Evolutionary conservation across 2,113 vertebrate species (phyloP).

Genomic region (Tiliqua scincoides): DNA sequence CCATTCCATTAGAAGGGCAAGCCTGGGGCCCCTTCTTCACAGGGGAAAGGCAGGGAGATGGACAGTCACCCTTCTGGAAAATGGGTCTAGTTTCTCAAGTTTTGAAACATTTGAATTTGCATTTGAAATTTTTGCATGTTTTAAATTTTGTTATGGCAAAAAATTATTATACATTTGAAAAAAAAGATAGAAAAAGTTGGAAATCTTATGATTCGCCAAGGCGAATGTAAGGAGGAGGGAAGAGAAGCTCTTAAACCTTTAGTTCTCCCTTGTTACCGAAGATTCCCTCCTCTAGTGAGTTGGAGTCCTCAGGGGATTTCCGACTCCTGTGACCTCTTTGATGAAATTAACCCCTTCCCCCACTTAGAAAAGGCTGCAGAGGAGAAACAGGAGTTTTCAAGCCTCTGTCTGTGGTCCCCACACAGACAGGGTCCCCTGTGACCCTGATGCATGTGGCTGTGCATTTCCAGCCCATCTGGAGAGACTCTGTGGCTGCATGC

Average conservation of each 20-base stretch:
- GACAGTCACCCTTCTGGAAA: too few species aligned
- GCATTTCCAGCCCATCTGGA: constrained; percentile 57
- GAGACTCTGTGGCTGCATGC: constrained; percentile 41
- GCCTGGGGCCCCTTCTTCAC: not conserved
- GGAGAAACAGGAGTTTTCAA: constrained; percentile 52
- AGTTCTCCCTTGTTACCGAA: not conserved
- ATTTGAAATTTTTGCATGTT: too few species aligned
- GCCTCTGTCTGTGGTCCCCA: constrained; percentile 41
- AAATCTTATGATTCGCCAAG: too few species aligned
- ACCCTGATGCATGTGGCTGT: too few species aligned
- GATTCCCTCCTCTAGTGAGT: not conserved
- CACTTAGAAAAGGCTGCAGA: constrained; percentile 51
- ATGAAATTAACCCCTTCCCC: constrained; percentile 7
- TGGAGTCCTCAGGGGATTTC: not conserved
- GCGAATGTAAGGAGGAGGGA: not conserved
- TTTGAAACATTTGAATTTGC: too few species aligned
- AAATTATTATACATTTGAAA: too few species aligned
- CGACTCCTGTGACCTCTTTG: not conserved
- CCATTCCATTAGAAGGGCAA: not conserved
- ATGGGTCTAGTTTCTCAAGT: too few species aligned
- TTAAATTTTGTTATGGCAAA: not conserved
- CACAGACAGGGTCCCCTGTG: fast-evolving
- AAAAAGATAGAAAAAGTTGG: too few species aligned
- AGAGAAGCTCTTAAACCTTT: not conserved
- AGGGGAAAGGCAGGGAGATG: not conserved